Evolutionary conservation across 2,888 invertebrate species (phyloP).

Genomic region (Chorisops tibialis): DNA sequence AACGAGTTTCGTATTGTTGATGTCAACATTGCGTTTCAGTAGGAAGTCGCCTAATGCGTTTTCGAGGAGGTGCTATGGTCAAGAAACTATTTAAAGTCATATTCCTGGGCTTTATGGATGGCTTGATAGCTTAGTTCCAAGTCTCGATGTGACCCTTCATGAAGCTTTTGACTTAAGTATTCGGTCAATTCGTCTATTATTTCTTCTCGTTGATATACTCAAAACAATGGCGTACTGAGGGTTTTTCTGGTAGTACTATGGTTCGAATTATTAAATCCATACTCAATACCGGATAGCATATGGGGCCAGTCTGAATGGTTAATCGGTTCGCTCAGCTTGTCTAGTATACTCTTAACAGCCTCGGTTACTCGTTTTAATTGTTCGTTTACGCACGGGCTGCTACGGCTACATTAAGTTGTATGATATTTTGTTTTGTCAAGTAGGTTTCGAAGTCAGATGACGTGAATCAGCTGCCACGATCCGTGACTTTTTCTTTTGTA

Average conservation of each 20-base stretch:
- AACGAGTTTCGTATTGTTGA: no score
- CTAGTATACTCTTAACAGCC: constrained; percentile 23
- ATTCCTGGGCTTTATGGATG: constrained; percentile 18
- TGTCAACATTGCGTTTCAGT: constrained; percentile 35
- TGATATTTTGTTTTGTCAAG: constrained; percentile 31
- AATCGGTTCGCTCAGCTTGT: no score
- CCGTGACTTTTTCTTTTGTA: constrained; percentile 31
- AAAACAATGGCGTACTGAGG: constrained; percentile 39
- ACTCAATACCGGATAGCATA: constrained; percentile 35
- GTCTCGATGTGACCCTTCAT: background rate
- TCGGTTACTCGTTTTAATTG: constrained; percentile 34
- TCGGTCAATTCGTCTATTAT: constrained; percentile 33
- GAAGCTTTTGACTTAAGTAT: constrained; percentile 13
- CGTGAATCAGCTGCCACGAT: constrained; percentile 20
- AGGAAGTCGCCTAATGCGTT: constrained; percentile 32
- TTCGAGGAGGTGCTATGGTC: constrained; percentile 30
- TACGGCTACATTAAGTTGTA: constrained; percentile 38
- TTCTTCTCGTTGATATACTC: constrained; percentile 37
- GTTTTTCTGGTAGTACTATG: constrained; percentile 38
- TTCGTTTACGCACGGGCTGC: constrained; percentile 40
- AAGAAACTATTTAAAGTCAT: constrained; percentile 26
- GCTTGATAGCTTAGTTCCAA: background rate
- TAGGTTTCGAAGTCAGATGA: constrained; percentile 29
- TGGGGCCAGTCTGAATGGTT: no score
- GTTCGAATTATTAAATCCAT: constrained; percentile 37